Evolutionary conservation across 1,140 invertebrate species (phyloP), one percentile per base, ranked within the genome.

Genomic region (Tetramorium parvispinum): DNA sequence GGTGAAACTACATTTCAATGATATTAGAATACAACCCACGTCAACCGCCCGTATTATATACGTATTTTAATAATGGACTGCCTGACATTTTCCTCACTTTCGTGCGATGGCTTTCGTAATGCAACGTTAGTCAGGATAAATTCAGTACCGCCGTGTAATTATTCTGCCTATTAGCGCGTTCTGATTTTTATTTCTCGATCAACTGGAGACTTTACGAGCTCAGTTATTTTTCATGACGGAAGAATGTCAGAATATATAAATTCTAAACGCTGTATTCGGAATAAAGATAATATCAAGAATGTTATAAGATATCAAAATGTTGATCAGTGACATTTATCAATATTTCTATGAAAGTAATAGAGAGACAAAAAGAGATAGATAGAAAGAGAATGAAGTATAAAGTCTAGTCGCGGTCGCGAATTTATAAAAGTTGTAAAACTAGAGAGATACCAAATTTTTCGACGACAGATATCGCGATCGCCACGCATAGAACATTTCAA

Each of bases 21-120:
- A 81, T 87, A 89, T 85, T 75, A 73, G 89, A 85, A 90, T 81
- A 57, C 75, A 55, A 81, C 43, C 75, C 63, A 71, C 63, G 43
- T 88, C 68, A 40, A 59, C 59, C 76, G 40, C 18, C 49, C 11
- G 61, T 71, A 77, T 51, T 89, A 79, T 85, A 68, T 68, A 79
- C n/a, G 61, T 79, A 81, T 87, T 86, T 89, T 76, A 86, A 89
- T 89, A 87, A 85, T 77, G 70, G 71, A 77, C 43, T 27, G 55
- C 3, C 57, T 85, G 73, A 75, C 82, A 76, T 85, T 85, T 76
- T 85, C 82, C 57, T 40, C 21, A 61, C 70, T 85, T 78, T 85
- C 71, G 55, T 65, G 16, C 57, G 59, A 85, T 51, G 37, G 8
- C 82, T 85, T 85, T 85, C 57, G 81, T 49, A 73, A 85, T 13